Percentiles rank a stretch among this genome's conserved stretches.
These are phyloP conservation scores for Rhadina sibilatrix DNA, from an alignment of 2,113 vertebrate species.

Conservation along the genomic window DNA sequence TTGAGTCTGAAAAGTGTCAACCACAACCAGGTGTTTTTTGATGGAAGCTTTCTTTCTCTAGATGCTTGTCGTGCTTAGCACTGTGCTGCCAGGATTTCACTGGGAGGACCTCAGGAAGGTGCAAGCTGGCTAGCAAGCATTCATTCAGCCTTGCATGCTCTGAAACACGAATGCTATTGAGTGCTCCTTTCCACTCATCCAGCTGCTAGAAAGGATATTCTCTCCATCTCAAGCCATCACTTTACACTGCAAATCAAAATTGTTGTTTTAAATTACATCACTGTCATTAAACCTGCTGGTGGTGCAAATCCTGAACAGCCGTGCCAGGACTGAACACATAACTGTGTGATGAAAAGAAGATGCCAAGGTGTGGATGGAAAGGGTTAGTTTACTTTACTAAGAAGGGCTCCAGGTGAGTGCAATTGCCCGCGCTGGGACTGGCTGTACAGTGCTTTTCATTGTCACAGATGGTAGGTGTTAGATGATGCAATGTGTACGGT, in stretches of 20 bases:
- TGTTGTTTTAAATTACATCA: constrained; percentile 57
- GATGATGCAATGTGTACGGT: constrained; percentile 44
- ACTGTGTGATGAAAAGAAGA: constrained; percentile 46
- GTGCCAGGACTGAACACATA: constrained; percentile 1
- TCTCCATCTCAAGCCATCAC: background rate
- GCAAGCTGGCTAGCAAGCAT: background rate
- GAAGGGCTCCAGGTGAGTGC: constrained; percentile 56
- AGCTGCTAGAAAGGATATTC: constrained; percentile 3
- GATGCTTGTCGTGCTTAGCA: background rate
- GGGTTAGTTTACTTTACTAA: constrained; percentile 30
- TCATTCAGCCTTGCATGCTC: background rate
- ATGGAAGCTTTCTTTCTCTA: background rate
- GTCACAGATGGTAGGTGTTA: constrained; percentile 63
- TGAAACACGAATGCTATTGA: background rate
- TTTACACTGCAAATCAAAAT: constrained; percentile 2
- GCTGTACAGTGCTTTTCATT: constrained; percentile 47
- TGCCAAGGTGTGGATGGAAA: constrained; percentile 46
- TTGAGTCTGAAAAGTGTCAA: background rate
- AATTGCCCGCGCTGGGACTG: constrained; percentile 36
- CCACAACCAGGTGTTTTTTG: background rate
- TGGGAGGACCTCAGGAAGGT: background rate
- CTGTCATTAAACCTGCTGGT: constrained; percentile 26
- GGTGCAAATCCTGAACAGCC: background rate
- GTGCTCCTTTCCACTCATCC: background rate
- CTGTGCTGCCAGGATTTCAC: accelerated